Evolutionary conservation across 2,113 vertebrate species (phyloP), one percentile per base, ranked within the genome.

Genomic region (Clarias gariepinus): DNA sequence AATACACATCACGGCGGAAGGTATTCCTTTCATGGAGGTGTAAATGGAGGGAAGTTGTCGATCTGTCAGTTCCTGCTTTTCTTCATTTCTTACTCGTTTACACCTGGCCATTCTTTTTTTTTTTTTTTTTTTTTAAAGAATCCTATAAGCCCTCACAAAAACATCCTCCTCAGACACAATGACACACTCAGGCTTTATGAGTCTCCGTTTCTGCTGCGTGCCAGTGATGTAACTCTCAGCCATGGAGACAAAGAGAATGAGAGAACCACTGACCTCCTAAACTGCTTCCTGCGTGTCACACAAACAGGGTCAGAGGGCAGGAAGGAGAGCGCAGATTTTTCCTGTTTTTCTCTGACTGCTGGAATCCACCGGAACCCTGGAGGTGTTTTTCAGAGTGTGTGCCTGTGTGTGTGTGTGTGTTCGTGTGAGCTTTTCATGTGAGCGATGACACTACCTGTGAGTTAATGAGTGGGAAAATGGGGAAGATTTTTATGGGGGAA

Each of bases 251-350:
- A 90, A 87, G 88, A 88, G 76, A 74, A 60, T 12, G 63, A 88
- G 69, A 93, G 95, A 95, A 93, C 91, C 91, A 88, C 88, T 89
- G 90, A 92, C 90, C 94, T 90, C 93, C 94, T 93, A 93, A 95
- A 94, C 94, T 95, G 95, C 95, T 94, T 95, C 95, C 93, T 94
- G 91, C 93, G 90, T 95, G 94, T 95, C 92, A 91, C 85, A 81
- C 89, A 90, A 90, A 90, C 90, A 89, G 89, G 91, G 89, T 94
- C 89, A 88, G 87, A 87, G 91, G 89, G 89, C 94, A 95, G 95
- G 95, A 95, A 96, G 91, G 93, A 94, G 92, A 93, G 90, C 94
- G 94, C 95, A 97, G 95, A 96, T 95, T 96, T 95, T 97, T 97
- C 97, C 97, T 97, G 96, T 98, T 97, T 97, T 97, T 96, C 93